Evolutionary conservation across 2,797 vertebrate species (phyloP).

Genomic region (Myioborus miniatus): DNA sequence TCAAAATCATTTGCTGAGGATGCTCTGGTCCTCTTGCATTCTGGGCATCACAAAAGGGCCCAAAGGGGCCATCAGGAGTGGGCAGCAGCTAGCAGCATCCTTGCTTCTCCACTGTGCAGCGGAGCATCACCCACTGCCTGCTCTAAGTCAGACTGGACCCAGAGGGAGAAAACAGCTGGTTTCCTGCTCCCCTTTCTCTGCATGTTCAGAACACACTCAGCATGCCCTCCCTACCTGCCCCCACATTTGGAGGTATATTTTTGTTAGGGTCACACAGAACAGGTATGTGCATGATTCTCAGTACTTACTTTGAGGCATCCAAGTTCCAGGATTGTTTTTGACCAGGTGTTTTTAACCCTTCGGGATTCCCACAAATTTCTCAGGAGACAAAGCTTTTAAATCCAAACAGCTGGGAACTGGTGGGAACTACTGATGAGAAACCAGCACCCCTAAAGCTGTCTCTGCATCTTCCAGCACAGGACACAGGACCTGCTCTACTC

Average conservation of each 20-base stretch:
- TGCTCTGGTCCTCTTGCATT: neutral
- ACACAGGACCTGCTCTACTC: neutral
- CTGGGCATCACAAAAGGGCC: neutral
- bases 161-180: neutral
- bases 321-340: neutral
- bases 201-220: neutral
- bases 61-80: neutral
- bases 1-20: neutral
- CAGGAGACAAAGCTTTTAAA: neutral
- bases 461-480: neutral
- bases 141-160: neutral
- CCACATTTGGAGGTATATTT: fast-evolving
- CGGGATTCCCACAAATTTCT: neutral
- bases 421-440: neutral
- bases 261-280: neutral
- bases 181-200: neutral
- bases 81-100: neutral
- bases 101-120: neutral
- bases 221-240: neutral
- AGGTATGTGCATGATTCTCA: neutral
- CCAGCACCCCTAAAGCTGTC: neutral
- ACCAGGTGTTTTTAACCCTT: neutral
- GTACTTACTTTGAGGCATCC: neutral
- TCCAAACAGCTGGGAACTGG: fast-evolving
- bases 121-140: neutral